phyloP scores from a whole-genome alignment of 2,113 vertebrate genomes.

The Rhinolophus ferrumequinum region DNA sequence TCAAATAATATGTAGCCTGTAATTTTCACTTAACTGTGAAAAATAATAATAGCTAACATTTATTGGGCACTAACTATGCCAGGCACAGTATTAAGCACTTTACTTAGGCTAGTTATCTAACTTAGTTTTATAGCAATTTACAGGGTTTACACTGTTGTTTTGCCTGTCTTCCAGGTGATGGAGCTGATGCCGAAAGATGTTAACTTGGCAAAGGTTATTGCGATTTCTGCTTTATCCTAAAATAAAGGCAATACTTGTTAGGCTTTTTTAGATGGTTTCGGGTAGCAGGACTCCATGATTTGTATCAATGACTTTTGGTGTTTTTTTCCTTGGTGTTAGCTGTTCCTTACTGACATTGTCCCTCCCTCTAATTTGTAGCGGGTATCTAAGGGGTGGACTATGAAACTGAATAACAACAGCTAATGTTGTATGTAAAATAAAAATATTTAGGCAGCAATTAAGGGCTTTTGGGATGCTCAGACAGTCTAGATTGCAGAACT shows the following conservation, averaged over 20 bases:
- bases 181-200: not conserved
- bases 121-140: not conserved
- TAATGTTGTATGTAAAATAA: constrained; percentile 3
- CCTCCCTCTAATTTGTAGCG: not conserved
- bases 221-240: constrained; percentile 9
- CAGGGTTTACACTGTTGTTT: not conserved
- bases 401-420: constrained; percentile 7
- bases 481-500: not conserved
- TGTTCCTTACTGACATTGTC: not conserved
- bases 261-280: not conserved
- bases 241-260: not conserved
- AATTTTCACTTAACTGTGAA: not conserved
- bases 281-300: not conserved
- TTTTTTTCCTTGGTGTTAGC: not conserved
- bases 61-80: not conserved
- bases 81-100: not conserved
- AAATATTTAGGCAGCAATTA: not conserved
- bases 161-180: not conserved
- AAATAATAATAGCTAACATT: not conserved
- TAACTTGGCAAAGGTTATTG: not conserved
- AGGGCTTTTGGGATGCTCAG: not conserved
- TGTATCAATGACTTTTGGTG: not conserved
- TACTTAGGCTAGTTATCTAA: not conserved
- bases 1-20: not conserved
- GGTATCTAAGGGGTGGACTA: not conserved